Conservation (phyloP, 1,140 invertebrate species). For the Saccostrea cuccullata region DNA sequence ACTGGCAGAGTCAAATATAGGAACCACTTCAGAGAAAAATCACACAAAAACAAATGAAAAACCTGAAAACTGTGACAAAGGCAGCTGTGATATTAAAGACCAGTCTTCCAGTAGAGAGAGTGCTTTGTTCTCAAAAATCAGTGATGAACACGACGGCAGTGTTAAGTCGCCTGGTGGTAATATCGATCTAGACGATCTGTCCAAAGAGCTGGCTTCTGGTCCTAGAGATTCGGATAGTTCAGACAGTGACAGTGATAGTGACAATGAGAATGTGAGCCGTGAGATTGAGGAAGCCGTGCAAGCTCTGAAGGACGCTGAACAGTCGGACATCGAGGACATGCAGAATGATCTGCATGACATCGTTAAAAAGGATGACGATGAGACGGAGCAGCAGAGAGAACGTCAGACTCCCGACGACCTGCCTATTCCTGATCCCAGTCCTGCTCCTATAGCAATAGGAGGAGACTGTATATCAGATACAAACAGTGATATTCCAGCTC, state of each 20-base stretch:
- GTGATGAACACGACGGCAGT: conserved; percentile 22
- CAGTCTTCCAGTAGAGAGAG: conserved; percentile 6
- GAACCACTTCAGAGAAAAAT: conserved; percentile 30
- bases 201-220: conserved; percentile 29
- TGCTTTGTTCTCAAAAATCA: conserved; percentile 12
- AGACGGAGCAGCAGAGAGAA: conserved; percentile 61
- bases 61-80: conserved; percentile 23
- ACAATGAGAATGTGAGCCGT: conserved; percentile 60
- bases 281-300: conserved; percentile 76
- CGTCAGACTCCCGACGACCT: conserved; percentile 57
- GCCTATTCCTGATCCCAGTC: conserved; percentile 62
- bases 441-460: conserved; percentile 58
- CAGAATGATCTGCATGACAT: conserved; percentile 38
- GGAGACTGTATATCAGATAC: conserved; percentile 63
- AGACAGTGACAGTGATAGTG: conserved; percentile 49
- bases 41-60: conserved; percentile 39
- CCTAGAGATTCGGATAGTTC: conserved; percentile 9
- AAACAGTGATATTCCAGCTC: conserved; percentile 67
- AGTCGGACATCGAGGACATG: conserved; percentile 44
- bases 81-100: conserved; percentile 48
- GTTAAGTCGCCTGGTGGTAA: background rate
- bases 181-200: conserved; percentile 34
- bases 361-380: conserved; percentile 52
- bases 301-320: conserved; percentile 60
- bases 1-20: conserved; percentile 49